Evolutionary conservation across 2,113 vertebrate genomes (phyloP).

Genomic region (Mustelus asterias): DNA sequence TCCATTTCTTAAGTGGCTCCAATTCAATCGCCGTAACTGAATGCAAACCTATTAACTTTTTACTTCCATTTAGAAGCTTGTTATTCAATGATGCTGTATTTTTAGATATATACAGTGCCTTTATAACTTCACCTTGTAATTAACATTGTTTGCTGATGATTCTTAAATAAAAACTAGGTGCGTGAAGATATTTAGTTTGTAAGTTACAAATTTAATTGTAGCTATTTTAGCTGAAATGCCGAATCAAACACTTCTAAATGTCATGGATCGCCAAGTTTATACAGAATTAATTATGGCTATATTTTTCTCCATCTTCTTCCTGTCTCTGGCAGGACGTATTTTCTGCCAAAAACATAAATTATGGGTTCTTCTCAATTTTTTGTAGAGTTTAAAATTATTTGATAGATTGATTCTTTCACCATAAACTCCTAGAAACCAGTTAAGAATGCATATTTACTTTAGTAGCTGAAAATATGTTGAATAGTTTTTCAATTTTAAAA

Average conservation of each 20-base stretch:
- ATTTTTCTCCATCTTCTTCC: not conserved
- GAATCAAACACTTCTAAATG: not conserved
- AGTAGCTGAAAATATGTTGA: not conserved
- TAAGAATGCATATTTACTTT: not conserved
- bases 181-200: not conserved
- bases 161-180: not conserved
- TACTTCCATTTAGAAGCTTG: constrained; percentile 7
- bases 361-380: not conserved
- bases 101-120: not conserved
- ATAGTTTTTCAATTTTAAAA: not conserved
- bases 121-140: not conserved
- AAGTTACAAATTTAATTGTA: constrained; percentile 12
- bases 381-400: not conserved
- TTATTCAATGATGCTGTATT: constrained; percentile 4
- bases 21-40: constrained; percentile 18
- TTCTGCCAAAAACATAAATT: not conserved
- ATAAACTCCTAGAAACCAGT: not conserved
- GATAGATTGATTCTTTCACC: not conserved
- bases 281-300: not conserved
- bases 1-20: constrained; percentile 26
- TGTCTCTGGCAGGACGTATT: not conserved
- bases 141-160: not conserved
- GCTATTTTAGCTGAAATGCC: too few species aligned
- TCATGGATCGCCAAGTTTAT: not conserved
- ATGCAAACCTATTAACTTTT: constrained; percentile 24